Evolutionary conservation across 2,797 vertebrate genomes (phyloP).

Genomic region (Artibeus jamaicensis): DNA sequence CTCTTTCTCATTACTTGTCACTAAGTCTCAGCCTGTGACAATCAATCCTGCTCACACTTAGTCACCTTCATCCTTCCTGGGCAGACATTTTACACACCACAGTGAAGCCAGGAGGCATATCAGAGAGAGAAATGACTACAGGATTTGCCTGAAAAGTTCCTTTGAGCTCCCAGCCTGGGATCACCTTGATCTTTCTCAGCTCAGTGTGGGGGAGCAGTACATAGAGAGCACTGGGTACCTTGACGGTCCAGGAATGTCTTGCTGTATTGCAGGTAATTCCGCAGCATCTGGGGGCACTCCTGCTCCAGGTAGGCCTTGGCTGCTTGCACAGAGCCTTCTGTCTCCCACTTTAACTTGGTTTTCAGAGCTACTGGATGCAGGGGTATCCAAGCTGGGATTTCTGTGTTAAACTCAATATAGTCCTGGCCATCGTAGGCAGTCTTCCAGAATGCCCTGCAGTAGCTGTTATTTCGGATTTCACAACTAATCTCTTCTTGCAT

Average conservation of each 20-base stretch:
- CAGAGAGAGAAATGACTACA: rapidly evolving
- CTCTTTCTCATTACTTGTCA: background rate
- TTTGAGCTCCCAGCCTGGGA: background rate
- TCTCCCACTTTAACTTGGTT: slow-evolving; percentile 54
- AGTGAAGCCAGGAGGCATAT: background rate
- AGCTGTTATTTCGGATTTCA: background rate
- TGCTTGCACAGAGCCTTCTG: background rate
- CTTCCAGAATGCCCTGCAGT: slow-evolving; percentile 3
- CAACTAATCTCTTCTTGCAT: slow-evolving; percentile 56
- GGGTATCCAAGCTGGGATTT: slow-evolving; percentile 63
- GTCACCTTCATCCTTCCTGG: background rate
- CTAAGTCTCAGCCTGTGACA: background rate
- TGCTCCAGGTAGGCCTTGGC: slow-evolving; percentile 50
- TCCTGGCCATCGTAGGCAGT: slow-evolving; percentile 37
- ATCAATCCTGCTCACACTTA: background rate
- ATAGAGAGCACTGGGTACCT: slow-evolving; percentile 18
- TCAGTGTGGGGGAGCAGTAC: background rate
- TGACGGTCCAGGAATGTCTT: background rate
- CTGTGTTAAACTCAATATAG: slow-evolving; percentile 64
- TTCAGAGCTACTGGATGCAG: no score
- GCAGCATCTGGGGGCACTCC: slow-evolving; percentile 30
- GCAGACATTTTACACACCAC: background rate
- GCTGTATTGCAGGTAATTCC: slow-evolving; percentile 28
- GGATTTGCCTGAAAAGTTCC: background rate
- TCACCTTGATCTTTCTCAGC: background rate